Evolutionary conservation across 2,888 invertebrate genomes (phyloP).

Genomic region (Helobdella robusta): DNA sequence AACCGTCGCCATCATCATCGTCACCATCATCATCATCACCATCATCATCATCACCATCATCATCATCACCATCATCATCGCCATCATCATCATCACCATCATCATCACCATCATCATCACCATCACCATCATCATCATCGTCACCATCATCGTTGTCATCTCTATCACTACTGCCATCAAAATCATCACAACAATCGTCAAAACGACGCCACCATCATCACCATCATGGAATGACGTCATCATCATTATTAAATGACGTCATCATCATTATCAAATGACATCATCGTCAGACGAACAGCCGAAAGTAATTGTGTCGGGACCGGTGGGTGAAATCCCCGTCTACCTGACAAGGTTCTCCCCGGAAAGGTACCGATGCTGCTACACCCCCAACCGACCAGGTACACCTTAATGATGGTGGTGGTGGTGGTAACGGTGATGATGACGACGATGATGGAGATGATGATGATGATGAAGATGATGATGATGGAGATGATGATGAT

Average conservation of each 20-base stretch:
- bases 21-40: not conserved
- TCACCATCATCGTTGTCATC: not conserved
- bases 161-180: slow-evolving; percentile 14
- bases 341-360: not conserved
- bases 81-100: slow-evolving; percentile 35
- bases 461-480: not conserved
- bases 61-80: slow-evolving; percentile 30
- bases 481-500: not conserved
- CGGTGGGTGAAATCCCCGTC: no score
- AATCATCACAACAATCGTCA: slow-evolving; percentile 19
- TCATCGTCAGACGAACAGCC: no score
- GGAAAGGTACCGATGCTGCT: not conserved
- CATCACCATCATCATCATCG: not conserved
- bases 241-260: slow-evolving; percentile 22
- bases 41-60: not conserved
- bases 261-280: slow-evolving; percentile 26
- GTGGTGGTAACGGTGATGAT: not conserved
- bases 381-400: not conserved
- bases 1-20: not conserved
- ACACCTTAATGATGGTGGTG: not conserved
- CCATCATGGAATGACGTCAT: slow-evolving; percentile 9
- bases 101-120: slow-evolving; percentile 9
- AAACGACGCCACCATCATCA: slow-evolving; percentile 18
- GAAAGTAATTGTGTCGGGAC: no score
- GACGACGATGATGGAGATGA: slow-evolving; percentile 1